A percentile compares a stretch with the other conserved stretches of the same genome.
Evolutionary conservation across 2,888 invertebrate genomes (phyloP).

Genomic region (Deilephila elpenor): DNA sequence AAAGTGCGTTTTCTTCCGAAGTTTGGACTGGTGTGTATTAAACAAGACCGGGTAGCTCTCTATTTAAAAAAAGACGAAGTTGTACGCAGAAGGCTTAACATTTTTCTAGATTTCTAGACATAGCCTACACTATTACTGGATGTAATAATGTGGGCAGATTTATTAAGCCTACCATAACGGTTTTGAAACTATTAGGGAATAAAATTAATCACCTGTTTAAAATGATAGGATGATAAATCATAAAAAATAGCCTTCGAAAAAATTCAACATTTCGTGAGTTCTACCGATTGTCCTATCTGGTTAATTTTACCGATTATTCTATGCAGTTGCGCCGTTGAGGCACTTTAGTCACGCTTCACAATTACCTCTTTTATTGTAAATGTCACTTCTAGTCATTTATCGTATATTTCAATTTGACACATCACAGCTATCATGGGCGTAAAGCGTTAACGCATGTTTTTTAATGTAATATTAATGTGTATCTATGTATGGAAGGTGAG

Average conservation of each 20-base stretch:
- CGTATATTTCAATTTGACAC: constrained; percentile 76
- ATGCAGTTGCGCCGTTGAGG: neutral
- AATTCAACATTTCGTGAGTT: neutral
- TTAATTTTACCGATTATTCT: constrained; percentile 9
- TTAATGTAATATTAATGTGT: constrained; percentile 67
- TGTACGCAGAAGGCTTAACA: neutral
- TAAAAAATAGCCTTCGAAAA: neutral
- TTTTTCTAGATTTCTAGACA: neutral
- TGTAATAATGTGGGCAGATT: neutral
- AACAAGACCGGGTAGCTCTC: neutral
- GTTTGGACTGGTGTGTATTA: too few relatives aligned
- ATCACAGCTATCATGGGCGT: constrained; percentile 56
- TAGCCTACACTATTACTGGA: neutral
- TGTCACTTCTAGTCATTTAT: constrained; percentile 57
- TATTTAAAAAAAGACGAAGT: neutral
- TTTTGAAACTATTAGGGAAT: too few relatives aligned
- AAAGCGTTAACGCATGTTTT: constrained; percentile 55
- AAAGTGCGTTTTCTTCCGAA: neutral
- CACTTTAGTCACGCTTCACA: constrained; percentile 35
- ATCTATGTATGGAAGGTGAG: constrained; percentile 52
- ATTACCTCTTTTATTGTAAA: constrained; percentile 55
- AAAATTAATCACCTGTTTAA: too few relatives aligned
- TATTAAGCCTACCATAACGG: too few relatives aligned
- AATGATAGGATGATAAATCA: neutral
- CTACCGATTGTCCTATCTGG: neutral